Percentiles rank a stretch among this genome's conserved stretches.
phyloP scores from a whole-genome alignment of 2,888 invertebrate genomes.

The Prosapia bicincta region DNA sequence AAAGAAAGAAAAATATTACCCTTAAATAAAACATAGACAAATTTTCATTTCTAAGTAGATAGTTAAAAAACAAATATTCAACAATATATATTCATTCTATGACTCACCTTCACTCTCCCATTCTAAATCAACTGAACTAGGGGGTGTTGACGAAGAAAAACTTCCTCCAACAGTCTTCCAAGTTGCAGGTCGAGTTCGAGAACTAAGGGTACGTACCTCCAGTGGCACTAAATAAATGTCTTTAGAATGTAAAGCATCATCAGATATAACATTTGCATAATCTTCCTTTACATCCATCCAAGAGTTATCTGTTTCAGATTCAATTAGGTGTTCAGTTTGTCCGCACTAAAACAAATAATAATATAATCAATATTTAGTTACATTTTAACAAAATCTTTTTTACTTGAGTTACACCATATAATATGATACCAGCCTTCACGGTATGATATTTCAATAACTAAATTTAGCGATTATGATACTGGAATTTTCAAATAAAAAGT shows the following conservation, averaged over 20 bases:
- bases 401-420: too few species aligned
- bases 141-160: conserved; percentile 52
- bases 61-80: too few species aligned
- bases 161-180: conserved; percentile 31
- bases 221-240: conserved; percentile 30
- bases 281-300: neutral
- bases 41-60: too few species aligned
- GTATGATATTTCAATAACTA: too few species aligned
- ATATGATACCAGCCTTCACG: too few species aligned
- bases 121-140: conserved; percentile 65
- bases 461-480: too few species aligned
- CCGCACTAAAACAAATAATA: neutral
- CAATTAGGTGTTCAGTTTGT: neutral
- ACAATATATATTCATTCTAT: too few species aligned
- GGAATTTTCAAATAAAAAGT: too few species aligned
- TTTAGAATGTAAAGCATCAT: neutral
- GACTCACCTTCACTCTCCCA: conserved; percentile 62
- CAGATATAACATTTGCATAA: neutral
- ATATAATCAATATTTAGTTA: too few species aligned
- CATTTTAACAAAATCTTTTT: too few species aligned
- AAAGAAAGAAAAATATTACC: too few species aligned
- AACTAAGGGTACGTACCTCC: conserved; percentile 32
- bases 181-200: conserved; percentile 28
- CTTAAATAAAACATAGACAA: neutral
- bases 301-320: neutral